Conservation (phyloP, 1,140 invertebrate genomes). For the Capitella teleta region DNA sequence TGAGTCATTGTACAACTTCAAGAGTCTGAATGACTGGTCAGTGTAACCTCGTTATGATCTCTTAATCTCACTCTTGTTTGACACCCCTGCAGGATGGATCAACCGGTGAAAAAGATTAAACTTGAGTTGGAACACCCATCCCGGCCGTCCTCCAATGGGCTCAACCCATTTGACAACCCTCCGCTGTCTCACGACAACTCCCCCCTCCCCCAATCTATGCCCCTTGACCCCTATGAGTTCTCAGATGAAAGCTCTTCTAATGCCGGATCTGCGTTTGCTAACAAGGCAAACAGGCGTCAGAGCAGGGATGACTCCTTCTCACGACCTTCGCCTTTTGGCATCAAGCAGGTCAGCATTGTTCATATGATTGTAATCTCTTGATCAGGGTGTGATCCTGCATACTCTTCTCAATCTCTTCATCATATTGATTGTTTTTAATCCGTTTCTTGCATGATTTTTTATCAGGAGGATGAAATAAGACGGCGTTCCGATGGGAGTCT, state of each 20-base stretch:
- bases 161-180: neutral
- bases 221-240: slow-evolving; percentile 36
- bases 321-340: slow-evolving; percentile 18
- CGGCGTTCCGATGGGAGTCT: too few relatives aligned
- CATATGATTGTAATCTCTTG: too few relatives aligned
- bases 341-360: slow-evolving; percentile 8
- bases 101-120: slow-evolving; percentile 60
- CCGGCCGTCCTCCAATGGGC: neutral
- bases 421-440: too few relatives aligned
- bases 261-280: slow-evolving; percentile 20
- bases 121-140: neutral
- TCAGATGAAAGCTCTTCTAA: slow-evolving; percentile 34
- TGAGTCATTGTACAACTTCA: slow-evolving; percentile 77
- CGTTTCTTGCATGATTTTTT: too few relatives aligned
- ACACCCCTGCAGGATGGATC: slow-evolving; percentile 50
- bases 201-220: neutral
- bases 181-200: neutral
- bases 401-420: too few relatives aligned
- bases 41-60: slow-evolving; percentile 14
- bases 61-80: neutral
- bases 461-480: too few relatives aligned
- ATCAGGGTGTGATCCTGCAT: too few relatives aligned
- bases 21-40: slow-evolving; percentile 70
- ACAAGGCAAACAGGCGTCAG: slow-evolving; percentile 19
- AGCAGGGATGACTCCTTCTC: slow-evolving; percentile 27